Conservation (phyloP, 1,140 invertebrate genomes). For the Eupeodes corollae region DNA sequence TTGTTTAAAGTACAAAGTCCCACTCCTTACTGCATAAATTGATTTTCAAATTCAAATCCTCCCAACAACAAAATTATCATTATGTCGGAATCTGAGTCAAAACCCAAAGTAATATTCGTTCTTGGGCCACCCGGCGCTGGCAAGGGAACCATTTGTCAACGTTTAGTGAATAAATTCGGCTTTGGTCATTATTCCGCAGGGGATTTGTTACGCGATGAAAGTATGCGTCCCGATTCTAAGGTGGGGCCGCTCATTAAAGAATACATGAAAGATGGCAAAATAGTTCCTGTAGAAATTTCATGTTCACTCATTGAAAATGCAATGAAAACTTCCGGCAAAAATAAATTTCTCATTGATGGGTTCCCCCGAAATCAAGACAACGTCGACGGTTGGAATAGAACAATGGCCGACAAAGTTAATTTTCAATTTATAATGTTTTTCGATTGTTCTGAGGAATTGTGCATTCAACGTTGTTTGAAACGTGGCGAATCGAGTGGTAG, state of each 20-base stretch:
- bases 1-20: too few relatives aligned
- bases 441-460: conserved; percentile 76
- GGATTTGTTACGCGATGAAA: conserved; percentile 87
- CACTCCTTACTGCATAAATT: too few relatives aligned
- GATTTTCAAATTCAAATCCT: too few relatives aligned
- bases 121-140: conserved; percentile 94
- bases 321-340: conserved; percentile 56
- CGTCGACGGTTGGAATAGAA: conserved; percentile 84
- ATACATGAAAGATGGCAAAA: conserved; percentile 88
- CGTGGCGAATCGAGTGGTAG: conserved; percentile 82
- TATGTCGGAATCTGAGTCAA: too few relatives aligned
- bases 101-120: conserved; percentile 91
- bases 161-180: conserved; percentile 80
- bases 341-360: conserved; percentile 92
- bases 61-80: not conserved
- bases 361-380: conserved; percentile 98
- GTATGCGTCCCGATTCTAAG: conserved; percentile 68
- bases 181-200: conserved; percentile 97
- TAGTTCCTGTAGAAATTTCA: conserved; percentile 98
- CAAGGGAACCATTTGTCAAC: conserved; percentile 92
- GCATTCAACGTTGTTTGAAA: conserved; percentile 70
- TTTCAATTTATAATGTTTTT: conserved; percentile 89
- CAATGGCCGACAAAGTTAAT: conserved; percentile 74
- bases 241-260: conserved; percentile 88
- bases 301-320: conserved; percentile 83